Conservation (phyloP, 1,140 invertebrate species). For the Apocrypta bakeri region DNA sequence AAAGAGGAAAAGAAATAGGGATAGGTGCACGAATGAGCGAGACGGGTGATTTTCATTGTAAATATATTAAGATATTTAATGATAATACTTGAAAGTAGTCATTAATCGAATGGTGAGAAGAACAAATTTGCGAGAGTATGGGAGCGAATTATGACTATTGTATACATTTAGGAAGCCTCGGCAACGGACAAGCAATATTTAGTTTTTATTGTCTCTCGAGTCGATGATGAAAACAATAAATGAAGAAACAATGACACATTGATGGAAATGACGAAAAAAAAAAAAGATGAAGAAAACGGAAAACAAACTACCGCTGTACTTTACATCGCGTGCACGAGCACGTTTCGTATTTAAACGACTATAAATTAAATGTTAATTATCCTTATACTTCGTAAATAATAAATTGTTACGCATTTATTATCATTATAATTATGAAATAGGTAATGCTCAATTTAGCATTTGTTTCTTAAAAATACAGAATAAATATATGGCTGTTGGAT, state of each 20-base stretch:
- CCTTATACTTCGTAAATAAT: constrained; percentile 73
- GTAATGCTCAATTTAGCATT: constrained; percentile 76
- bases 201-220: constrained; percentile 68
- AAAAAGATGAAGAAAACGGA: too few species aligned
- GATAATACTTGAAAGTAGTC: constrained; percentile 63
- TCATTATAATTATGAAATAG: constrained; percentile 75
- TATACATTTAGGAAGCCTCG: constrained; percentile 58
- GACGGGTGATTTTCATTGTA: constrained; percentile 58
- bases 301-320: constrained; percentile 69
- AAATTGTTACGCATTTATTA: constrained; percentile 76
- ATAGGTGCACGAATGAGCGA: constrained; percentile 42
- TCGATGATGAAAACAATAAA: constrained; percentile 56
- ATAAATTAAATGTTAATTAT: constrained; percentile 75
- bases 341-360: constrained; percentile 72
- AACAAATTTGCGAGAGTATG: constrained; percentile 23
- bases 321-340: constrained; percentile 66
- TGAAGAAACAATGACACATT: neutral
- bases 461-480: constrained; percentile 75
- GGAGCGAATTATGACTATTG: constrained; percentile 55
- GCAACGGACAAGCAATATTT: constrained; percentile 73
- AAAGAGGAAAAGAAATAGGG: constrained; percentile 4
- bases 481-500: constrained; percentile 77
- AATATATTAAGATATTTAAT: constrained; percentile 55
- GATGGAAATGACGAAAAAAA: constrained; percentile 19
- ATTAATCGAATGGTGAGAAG: constrained; percentile 57